Conservation (phyloP, 92 coral and sea anemone genomes). For the Palythoa grandiflora region DNA sequence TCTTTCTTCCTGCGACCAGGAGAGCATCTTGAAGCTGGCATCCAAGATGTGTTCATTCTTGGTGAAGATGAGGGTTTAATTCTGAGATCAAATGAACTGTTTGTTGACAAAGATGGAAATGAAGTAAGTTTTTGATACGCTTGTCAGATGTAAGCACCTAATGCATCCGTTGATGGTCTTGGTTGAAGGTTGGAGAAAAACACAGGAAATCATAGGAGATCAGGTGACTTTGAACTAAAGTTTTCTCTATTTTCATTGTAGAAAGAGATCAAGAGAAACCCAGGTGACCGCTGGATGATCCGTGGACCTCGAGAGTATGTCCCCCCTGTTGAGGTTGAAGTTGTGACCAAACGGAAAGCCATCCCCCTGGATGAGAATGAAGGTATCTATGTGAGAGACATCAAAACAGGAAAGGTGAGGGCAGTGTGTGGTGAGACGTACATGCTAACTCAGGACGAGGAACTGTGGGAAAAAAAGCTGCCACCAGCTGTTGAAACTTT, state of each 20-base stretch:
- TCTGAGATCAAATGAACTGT: conserved; percentile 92
- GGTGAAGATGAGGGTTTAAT: conserved; percentile 99
- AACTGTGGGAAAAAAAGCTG: conserved; percentile 92
- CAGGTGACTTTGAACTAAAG: no score
- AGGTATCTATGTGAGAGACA: conserved; percentile 98
- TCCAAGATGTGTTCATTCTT: conserved; percentile 91
- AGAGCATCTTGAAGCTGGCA: conserved; percentile 92
- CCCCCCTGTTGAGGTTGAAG: conserved; percentile 98
- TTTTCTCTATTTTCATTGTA: not conserved
- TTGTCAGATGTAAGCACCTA: conserved; percentile 49
- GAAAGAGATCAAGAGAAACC: conserved; percentile 76
- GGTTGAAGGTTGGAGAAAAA: no score
- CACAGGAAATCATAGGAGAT: no score
- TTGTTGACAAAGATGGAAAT: conserved; percentile 75
- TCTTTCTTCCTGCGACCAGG: conserved; percentile 97
- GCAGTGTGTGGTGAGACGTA: conserved; percentile 99
- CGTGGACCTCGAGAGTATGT: conserved; percentile 99
- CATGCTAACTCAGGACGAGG: conserved; percentile 99
- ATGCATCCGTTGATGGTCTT: not conserved
- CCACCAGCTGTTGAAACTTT: conserved; percentile 97
- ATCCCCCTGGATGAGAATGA: conserved; percentile 98
- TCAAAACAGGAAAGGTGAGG: conserved; percentile 98
- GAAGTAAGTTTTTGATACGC: conserved; percentile 74
- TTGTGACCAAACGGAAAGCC: conserved; percentile 89
- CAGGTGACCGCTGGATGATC: conserved; percentile 99